Evolutionary conservation across 2,113 vertebrate species (phyloP), one percentile per base, ranked within the genome.

Genomic region (Perccottus glenii): DNA sequence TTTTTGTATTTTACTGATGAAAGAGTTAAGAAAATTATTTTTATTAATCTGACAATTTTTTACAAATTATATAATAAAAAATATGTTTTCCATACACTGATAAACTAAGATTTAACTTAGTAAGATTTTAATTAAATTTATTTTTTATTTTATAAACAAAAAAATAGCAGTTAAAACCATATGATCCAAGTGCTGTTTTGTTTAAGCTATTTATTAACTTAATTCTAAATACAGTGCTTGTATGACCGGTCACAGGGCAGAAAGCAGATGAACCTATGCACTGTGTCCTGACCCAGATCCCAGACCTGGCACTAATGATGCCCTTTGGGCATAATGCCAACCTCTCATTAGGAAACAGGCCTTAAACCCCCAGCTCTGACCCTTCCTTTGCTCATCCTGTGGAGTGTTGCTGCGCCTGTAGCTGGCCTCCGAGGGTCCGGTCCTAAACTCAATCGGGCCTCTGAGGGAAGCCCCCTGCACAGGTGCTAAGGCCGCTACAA

Each of bases 401-500:
- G 68, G 65, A 70, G 61, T 80, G 75, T 67, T 67, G 2, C 68
- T 74, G 75, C 61, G 87, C 85, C 86, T 43, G 46, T 77, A 89
- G 68, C 77, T 59, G 73, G 8, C 85, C 91, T 88, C 56, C 55
- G 5, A 92, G 88, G 90, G 66, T 78, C 76, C 53, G 9, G 52
- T 53, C 82, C 68, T 51, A 5, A 82, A 80, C 71, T 49, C 53
- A 48, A 60, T 33, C 8, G 9, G 73, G 79, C 46, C 72, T 50
- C n/a, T 46, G 45, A 78, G 65, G 47, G 14, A 77, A 88, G 84
- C 90, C 91, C 93, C 87, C 84, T 85, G 92, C 91, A 94, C 95
- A 96, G 95, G 95, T 96, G 94, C 89, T 53, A 44, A 67, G 85
- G 86, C 82, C 92, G 87, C 11, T 32, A n/a, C n/a, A n/a, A 77